Percentiles rank a stretch among this genome's conserved stretches.
phyloP scores from a whole-genome alignment of 2,888 invertebrate species.

The Hofmannophila pseudospretella region DNA sequence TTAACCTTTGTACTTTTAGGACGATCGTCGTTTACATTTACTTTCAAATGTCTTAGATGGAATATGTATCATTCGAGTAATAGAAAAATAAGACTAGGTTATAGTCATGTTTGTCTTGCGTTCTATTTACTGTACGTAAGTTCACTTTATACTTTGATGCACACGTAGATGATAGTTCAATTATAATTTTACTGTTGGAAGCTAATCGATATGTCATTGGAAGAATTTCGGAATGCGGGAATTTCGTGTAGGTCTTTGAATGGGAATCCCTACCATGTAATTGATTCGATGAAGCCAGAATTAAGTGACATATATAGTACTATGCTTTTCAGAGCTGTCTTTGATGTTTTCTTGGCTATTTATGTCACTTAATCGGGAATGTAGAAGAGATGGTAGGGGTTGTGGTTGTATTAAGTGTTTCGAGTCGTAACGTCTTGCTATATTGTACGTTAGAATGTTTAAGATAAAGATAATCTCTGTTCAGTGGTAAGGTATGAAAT shows the following conservation, averaged over 20 bases:
- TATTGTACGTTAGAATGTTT: constrained; percentile 61
- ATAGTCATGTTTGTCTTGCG: constrained; percentile 62
- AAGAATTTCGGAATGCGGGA: constrained; percentile 60
- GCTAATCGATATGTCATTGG: constrained; percentile 65
- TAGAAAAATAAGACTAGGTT: constrained; percentile 69
- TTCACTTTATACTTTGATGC: constrained; percentile 71
- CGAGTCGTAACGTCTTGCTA: constrained; percentile 54
- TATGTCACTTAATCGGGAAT: background rate
- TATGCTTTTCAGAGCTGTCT: background rate
- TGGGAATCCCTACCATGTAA: constrained; percentile 34
- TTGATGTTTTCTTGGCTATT: background rate
- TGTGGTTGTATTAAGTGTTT: constrained; percentile 42
- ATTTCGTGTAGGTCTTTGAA: constrained; percentile 43
- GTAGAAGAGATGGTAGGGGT: background rate
- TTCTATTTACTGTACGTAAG: constrained; percentile 67
- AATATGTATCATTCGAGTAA: constrained; percentile 58
- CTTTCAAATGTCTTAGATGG: constrained; percentile 53
- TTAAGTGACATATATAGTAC: constrained; percentile 1
- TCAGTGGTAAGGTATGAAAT: constrained; percentile 64
- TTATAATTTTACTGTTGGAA: constrained; percentile 60
- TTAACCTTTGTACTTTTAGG: constrained; percentile 64
- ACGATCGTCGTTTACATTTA: constrained; percentile 37
- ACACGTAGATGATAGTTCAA: constrained; percentile 63
- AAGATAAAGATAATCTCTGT: constrained; percentile 62
- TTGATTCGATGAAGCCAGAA: background rate